Percentiles rank a stretch among this genome's conserved stretches.
phyloP scores from a whole-genome alignment of 37 sponge, comb jelly and placozoan species.

The Chondrosia reniformis region DNA sequence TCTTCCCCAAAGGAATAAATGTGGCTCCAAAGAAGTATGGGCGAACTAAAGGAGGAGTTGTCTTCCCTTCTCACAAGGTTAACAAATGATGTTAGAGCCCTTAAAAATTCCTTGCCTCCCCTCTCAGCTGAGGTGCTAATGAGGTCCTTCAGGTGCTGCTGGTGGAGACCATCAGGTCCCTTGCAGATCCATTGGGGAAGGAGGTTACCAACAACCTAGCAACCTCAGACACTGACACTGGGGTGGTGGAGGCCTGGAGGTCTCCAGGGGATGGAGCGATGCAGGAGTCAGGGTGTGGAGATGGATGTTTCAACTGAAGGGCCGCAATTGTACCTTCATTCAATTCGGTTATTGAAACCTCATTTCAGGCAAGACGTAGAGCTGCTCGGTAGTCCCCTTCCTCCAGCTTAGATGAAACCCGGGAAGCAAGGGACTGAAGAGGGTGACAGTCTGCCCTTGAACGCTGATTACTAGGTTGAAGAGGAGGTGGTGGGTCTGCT shows the following conservation, averaged over 20 bases:
- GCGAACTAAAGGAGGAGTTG: slow-evolving; percentile 22
- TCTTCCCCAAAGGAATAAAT: slow-evolving; percentile 27
- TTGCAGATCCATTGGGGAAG: slow-evolving; percentile 26
- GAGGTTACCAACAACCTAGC: too few species aligned
- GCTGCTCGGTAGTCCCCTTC: not conserved
- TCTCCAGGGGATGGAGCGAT: not conserved
- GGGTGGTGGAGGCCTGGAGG: not conserved
- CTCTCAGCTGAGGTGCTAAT: not conserved
- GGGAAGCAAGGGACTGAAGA: not conserved
- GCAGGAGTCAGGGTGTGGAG: not conserved
- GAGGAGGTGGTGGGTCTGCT: not conserved
- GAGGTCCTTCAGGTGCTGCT: slow-evolving; percentile 41
- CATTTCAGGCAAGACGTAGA: not conserved
- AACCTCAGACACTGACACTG: too few species aligned
- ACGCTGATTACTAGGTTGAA: not conserved
- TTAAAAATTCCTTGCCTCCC: not conserved
- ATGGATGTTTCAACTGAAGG: not conserved
- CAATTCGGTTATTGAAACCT: not conserved
- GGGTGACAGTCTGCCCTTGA: not conserved
- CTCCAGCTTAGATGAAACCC: not conserved
- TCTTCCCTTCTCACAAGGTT: slow-evolving; percentile 27
- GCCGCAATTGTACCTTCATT: not conserved
- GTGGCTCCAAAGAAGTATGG: slow-evolving; percentile 40
- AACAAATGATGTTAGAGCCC: slow-evolving; percentile 16
- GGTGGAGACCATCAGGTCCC: slow-evolving; percentile 38